phyloP scores from a whole-genome alignment of 2,797 vertebrate species.

The Halcyon chelicuti region DNA sequence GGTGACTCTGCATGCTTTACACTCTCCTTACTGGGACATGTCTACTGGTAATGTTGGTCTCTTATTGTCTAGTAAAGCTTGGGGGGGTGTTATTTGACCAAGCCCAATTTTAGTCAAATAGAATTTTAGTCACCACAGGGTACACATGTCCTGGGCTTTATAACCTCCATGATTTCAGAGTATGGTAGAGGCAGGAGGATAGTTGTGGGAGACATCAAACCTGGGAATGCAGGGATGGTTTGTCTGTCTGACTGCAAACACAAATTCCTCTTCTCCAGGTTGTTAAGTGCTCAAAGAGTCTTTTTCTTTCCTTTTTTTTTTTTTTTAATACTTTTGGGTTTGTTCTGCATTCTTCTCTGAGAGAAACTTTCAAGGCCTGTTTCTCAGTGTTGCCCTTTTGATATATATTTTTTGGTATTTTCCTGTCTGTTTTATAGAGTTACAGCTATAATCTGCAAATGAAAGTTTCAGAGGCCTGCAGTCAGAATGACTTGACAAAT shows the following conservation, averaged over 20 bases:
- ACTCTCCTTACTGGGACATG: constrained; percentile 93
- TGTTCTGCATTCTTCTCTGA: not conserved
- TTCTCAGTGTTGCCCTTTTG: not conserved
- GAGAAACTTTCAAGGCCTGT: not conserved
- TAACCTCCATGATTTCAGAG: not conserved
- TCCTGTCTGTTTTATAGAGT: not conserved
- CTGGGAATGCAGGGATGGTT: not conserved
- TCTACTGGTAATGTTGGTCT: constrained; percentile 89
- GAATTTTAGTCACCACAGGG: not conserved
- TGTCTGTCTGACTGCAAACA: not conserved
- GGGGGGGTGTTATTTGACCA: not conserved
- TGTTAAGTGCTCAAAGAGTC: not conserved
- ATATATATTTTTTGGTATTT: not conserved
- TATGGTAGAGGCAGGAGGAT: not conserved
- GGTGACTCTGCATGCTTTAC: constrained; percentile 97
- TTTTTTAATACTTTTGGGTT: not conserved
- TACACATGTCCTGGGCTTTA: not conserved
- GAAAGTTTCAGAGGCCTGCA: not conserved
- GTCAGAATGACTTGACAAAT: not conserved
- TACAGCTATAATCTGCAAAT: not conserved
- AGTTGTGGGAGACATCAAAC: not conserved
- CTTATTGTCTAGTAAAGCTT: not conserved
- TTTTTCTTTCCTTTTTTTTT: too few relatives aligned
- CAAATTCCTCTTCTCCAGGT: not conserved
- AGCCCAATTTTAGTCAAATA: not conserved